phyloP scores from a whole-genome alignment of 37 sponge, comb jelly and placozoan genomes.

The Theonella swinhoei region DNA sequence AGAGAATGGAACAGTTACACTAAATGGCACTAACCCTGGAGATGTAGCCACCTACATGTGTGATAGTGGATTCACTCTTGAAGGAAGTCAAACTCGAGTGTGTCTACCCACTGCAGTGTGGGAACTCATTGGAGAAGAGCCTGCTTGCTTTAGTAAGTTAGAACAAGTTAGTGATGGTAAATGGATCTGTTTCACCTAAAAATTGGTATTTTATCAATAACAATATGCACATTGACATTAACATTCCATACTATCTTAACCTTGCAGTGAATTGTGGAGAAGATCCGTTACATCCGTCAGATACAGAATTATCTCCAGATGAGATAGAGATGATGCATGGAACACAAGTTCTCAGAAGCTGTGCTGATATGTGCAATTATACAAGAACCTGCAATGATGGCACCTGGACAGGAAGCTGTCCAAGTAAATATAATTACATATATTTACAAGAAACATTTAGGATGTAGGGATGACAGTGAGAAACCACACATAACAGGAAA shows the following conservation, averaged over 20 bases:
- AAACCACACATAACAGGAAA: no score
- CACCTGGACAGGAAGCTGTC: background rate
- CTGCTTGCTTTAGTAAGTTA: background rate
- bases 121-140: conserved; percentile 7
- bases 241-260: background rate
- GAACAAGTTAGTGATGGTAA: no score
- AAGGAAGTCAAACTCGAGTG: background rate
- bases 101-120: conserved; percentile 2
- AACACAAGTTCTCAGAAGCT: background rate
- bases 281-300: no score
- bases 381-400: background rate
- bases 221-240: background rate
- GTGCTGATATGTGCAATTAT: background rate
- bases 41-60: conserved; percentile 7
- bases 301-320: no score
- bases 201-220: no score
- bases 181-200: no score
- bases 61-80: conserved; percentile 21
- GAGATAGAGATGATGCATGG: background rate
- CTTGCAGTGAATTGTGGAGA: background rate
- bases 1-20: background rate
- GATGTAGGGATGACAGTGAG: no score
- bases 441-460: no score
- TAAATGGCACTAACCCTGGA: background rate
- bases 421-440: background rate